Conservation (phyloP, 2,113 vertebrate species). For the Lagenorhynchus albirostris region DNA sequence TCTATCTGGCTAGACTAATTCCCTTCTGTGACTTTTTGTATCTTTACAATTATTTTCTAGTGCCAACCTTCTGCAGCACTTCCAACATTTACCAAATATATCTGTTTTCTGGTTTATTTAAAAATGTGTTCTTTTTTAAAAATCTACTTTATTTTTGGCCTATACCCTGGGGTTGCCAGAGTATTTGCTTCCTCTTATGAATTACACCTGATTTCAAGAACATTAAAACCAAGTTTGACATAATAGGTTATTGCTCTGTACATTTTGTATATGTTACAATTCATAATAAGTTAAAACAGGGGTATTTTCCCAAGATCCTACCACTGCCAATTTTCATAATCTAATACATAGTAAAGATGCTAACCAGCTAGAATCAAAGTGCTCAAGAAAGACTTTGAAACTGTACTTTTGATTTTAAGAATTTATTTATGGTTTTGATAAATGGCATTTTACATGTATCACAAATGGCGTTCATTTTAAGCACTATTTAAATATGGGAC, state of each 20-base stretch:
- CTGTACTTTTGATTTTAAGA: background rate
- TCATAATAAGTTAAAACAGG: background rate
- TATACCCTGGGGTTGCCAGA: background rate
- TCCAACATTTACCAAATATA: background rate
- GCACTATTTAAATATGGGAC: background rate
- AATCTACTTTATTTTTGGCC: background rate
- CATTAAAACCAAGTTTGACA: background rate
- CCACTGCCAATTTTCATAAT: background rate
- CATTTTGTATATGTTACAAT: background rate
- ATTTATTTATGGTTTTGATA: slow-evolving; percentile 3
- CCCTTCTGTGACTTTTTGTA: background rate
- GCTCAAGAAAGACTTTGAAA: background rate
- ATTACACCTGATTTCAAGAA: background rate
- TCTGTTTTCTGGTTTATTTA: background rate
- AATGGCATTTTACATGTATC: background rate
- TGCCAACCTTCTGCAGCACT: background rate
- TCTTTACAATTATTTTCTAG: background rate
- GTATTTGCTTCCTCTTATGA: background rate
- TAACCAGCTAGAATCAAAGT: background rate
- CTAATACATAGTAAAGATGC: background rate
- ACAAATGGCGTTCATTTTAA: background rate
- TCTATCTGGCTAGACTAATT: background rate
- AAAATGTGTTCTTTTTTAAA: background rate
- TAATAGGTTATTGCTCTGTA: background rate
- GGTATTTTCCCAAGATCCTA: background rate